Evolutionary conservation across 2,888 invertebrate species (phyloP), one percentile per base, ranked within the genome.

Genomic region (Ctenicera cuprea): DNA sequence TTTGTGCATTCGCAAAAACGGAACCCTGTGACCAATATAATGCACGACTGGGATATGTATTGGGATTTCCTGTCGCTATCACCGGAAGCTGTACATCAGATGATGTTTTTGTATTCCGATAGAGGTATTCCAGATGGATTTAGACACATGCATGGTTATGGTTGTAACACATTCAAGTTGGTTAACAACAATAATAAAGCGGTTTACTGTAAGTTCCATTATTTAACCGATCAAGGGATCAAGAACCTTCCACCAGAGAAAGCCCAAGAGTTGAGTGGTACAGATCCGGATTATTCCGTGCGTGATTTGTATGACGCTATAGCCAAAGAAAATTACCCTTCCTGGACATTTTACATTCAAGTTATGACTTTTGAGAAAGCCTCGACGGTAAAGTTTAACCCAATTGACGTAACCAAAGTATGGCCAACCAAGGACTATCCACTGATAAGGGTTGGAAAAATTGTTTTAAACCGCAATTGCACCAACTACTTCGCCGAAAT

Each of bases 1-100:
- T 97, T 99, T 83, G 96, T 99, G 80, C 98, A 98, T 86, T 95
- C 97, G 0, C 97, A 98, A 86, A 99, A 98, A 87, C 91, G 98
- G 78, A 98, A 99, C 86, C 98, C 99, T 0, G 94, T 91, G 33
- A 96, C 95, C 0, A 94, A 96, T 84, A 88, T 63, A 11, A 50
- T 97, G 30, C 95, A 96, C 87, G 97, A 98, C 88, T 89, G 94
- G 41, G 96, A 98, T 84, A 96, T 96, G 95, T 96, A 96, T 85
- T 98, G 97, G 97, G 98, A 98, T 86, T 97, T 98, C 84, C 90
- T 97, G 77, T 92, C 95, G 0, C 88, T 97, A 41, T 90, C 97
- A 48, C 95, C 96, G 0, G 97, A 98, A 87, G 89, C 94, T 0
- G 91, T 92, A 26, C 97, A 98, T 85, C 97, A 97, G 83, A 87